Evolutionary conservation across 2,113 vertebrate species (phyloP), one percentile per base, ranked within the genome.

Genomic region (Antennarius striatus): DNA sequence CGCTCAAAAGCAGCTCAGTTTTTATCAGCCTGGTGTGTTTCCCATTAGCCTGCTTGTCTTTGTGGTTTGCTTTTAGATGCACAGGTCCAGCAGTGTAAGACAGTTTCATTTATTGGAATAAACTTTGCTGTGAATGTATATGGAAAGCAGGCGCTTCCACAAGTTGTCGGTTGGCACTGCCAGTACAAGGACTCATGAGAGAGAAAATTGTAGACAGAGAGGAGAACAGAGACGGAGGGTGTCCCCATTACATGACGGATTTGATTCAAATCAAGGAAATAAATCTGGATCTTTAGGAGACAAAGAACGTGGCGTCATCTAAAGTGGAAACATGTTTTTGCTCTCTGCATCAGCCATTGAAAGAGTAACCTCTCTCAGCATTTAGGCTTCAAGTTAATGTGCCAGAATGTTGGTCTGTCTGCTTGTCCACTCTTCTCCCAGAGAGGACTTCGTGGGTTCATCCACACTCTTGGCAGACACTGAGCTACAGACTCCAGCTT

Each of bases 21-120:
- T 89, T 89, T 90, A 87, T 86, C 84, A 80, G 79, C 72, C 51
- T 82, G 77, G 81, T 88, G 83, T 90, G 88, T 85, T 91, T 90
- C 81, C 80, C 56, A 90, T 91, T 87, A 86, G 73, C 63, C 58
- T 71, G 75, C 82, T 79, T 84, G 83, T 84, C 73, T 88, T 71
- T 86, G 82, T 55, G 80, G 84, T 85, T 81, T 71, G 74, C 66
- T 56, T 68, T 62, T 77, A 76, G 84, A 88, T 83, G 75, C 83
- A 65, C 77, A 78, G 72, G 86, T 90, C 88, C 10, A 73, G 80
- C 77, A 74, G 63, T 71, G 76, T 74, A 78, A 77, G 81, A 83
- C 75, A 83, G 74, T 80, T 80, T 75, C 79, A 86, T 82, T 88
- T 87, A 84, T 64, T 70, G 76, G 64, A 75, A 75, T 73, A 69